Base-by-base conservation (phyloP, 2,888 invertebrate species). In the Stenchaetothrips biformis region DNA sequence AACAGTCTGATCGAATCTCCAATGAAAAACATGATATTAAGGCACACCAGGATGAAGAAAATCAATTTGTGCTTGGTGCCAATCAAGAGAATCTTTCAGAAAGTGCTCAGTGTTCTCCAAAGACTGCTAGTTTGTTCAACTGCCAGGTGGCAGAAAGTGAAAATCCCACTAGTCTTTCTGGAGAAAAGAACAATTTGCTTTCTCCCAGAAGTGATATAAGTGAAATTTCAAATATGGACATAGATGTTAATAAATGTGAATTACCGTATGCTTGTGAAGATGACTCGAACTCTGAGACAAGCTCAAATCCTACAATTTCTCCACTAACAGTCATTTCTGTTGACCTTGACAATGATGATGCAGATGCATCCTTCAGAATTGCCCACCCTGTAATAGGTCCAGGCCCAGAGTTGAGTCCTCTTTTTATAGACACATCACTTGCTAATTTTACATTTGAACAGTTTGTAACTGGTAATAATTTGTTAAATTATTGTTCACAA, bases 121-220 rank as follows among this genome's bases (percentile, higher is more conserved):
- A 74, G 67, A 74, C 67, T 74, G 67, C 67, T 74, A 74, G 67
- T 74, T 74, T 74, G 21, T 74, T 25, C 11, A 25, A 74, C 1
- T 74, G 67, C 67, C 67, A 25, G 7, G 67, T 25, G 67, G 25
- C 67, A 74, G 25, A 25, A 74, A 74, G 25, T n/a, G 67, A n/a
- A 74, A 74, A 21, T 21, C 67, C 67, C 67, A 25, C 67, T 74
- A 74, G 67, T 74, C 67, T 25, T 11, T 21, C 11, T 21, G 25
- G 67, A 74, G 25, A 25, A 74, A 74, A 74, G 25, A 74, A 74
- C 67, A 74, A 0, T 8, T 74, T 25, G 25, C 18, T 18, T 53
- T 53, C 53, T 53, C 53, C 13, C 53, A 7, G 11, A 13, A 53
- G 53, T 53, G 53, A 53, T 74, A 74, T 74, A 74, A 74, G 25